Evolutionary conservation across 2,797 vertebrate species (phyloP), one percentile per base, ranked within the genome.

Genomic region (Tokudaia tokunoshimensis): DNA sequence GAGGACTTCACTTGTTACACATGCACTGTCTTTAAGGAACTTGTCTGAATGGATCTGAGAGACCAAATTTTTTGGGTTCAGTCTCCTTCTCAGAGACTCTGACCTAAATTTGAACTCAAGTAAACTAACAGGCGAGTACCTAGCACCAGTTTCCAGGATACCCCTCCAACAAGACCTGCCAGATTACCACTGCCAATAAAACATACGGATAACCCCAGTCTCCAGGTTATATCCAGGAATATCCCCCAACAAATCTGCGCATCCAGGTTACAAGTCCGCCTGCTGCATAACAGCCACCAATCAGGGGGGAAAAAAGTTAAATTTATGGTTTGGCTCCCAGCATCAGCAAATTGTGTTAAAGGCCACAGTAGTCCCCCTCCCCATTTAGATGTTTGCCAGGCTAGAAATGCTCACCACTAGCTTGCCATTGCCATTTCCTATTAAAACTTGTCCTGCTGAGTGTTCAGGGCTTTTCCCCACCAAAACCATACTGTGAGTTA

Each of bases 21-120:
- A 37, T 76, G 75, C 37, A 19, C 31, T 82, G 12, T 76, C 92
- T 84, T 92, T 88, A n/a, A 93, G n/a, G 10, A 89, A 75, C 26
- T 87, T 96, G 79, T 75, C 41, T 94, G 47, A 63, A 22, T 70
- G 17, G 6, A 57, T 72, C 34, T 20, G 17, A 37, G 34, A 72
- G 34, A 20, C 34, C 67, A 72, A n/a, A n/a, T 3, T 37, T n/a
- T 72, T 19, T 3, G 67, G 7, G 17, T 72, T 72, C 67, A 72
- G 67, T 72, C 67, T 72, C 14, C 67, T n/a, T 72, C 17, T 72
- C 2, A 13, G 34, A 72, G 15, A 72, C 34, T 2, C 34, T 72
- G 67, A 72, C 34, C 34, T 72, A 72, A 70, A 34, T n/a, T n/a
- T 70, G 67, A 70, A 70, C 15, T 70, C 65, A 70, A 70, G 31